phyloP scores from a whole-genome alignment of 1,140 invertebrate species.

The Zaprionus camerounensis region DNA sequence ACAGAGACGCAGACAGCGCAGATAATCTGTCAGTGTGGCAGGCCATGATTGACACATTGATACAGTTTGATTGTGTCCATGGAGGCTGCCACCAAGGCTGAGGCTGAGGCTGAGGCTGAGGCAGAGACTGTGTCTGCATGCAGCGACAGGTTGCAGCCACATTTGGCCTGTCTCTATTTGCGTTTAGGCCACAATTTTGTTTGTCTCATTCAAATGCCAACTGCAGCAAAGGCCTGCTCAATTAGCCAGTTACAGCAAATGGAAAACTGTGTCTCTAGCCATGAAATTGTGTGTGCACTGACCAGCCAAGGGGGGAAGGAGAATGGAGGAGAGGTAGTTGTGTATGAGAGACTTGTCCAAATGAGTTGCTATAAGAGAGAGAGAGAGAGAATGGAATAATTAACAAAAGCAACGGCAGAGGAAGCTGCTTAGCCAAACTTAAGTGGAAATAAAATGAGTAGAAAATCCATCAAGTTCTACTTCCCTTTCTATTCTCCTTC shows the following conservation, averaged over 20 bases:
- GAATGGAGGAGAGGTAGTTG: background rate
- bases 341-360: background rate
- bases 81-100: background rate
- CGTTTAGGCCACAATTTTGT: conserved; percentile 48
- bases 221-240: conserved; percentile 42
- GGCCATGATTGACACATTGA: conserved; percentile 74
- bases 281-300: conserved; percentile 30
- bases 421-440: background rate
- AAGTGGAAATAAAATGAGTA: background rate
- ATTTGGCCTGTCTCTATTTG: conserved; percentile 54
- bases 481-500: background rate
- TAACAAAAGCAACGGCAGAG: conserved; percentile 19
- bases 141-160: conserved; percentile 45
- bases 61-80: conserved; percentile 54
- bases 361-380: no score
- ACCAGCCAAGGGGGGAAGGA: no score
- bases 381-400: conserved; percentile 21
- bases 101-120: background rate
- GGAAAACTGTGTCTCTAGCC: conserved; percentile 19
- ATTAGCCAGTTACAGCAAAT: conserved; percentile 46
- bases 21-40: conserved; percentile 51
- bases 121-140: conserved; percentile 2
- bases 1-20: background rate
- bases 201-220: conserved; percentile 58
- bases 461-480: background rate